These are phyloP conservation scores for Microtus obscurus DNA, from an alignment of 2,797 vertebrate genomes.

Conservation along the genomic window DNA sequence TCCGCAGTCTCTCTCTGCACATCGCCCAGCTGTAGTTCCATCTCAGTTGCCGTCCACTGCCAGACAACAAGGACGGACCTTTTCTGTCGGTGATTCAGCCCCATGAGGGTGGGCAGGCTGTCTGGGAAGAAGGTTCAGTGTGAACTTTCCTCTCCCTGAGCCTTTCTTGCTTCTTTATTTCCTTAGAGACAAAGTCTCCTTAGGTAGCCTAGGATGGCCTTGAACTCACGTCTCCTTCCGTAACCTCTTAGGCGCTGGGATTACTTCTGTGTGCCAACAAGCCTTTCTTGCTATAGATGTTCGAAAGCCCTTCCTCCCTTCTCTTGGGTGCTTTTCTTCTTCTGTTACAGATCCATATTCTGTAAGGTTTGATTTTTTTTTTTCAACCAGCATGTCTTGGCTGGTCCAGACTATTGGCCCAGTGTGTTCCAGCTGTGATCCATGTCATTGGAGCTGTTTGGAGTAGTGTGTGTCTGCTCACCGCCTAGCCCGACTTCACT, in stretches of 20 bases:
- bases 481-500: rapidly evolving
- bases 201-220: not conserved
- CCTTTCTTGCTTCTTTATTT: not conserved
- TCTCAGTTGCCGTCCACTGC: not conserved
- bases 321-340: not conserved
- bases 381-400: not conserved
- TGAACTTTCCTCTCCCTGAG: not conserved
- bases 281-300: not conserved
- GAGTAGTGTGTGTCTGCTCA: too few relatives aligned
- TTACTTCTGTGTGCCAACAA: not conserved
- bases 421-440: too few relatives aligned
- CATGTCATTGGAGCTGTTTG: not conserved
- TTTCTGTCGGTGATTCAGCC: not conserved
- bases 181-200: too few relatives aligned
- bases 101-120: too few relatives aligned
- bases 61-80: not conserved
- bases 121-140: not conserved
- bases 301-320: not conserved
- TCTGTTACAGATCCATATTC: not conserved
- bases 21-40: not conserved
- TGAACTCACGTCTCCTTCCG: not conserved
- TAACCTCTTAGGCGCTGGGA: not conserved
- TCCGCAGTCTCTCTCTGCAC: not conserved
- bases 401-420: not conserved
- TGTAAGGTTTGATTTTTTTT: not conserved